Evolutionary conservation across 2,113 vertebrate genomes (phyloP), one percentile per base, ranked within the genome.

Genomic region (Spheniscus mendiculus): DNA sequence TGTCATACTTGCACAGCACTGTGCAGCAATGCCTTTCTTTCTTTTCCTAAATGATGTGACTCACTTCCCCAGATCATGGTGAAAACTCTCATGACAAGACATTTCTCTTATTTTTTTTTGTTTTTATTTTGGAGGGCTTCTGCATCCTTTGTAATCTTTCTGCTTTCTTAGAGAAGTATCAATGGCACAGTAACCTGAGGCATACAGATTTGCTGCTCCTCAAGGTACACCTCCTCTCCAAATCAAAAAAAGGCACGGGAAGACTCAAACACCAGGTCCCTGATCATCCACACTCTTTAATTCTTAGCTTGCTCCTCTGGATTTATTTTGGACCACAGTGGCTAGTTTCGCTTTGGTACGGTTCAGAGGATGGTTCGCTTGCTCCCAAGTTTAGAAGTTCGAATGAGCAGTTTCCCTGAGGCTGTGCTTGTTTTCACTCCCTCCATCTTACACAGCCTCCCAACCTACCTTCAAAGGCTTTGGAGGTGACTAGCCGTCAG

Each of bases 311-410:
- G 25, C 10, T 72, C 15, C n/a, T n/a, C 52, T 56, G 15, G 7
- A 30, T 83, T 91, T 79, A n/a, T 25, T 45, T 49, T 58, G 42
- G n/a, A 66, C 29, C 18, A 12, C 29, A 45, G 17, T 78, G 52
- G 15, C n/a, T 59, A 19, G 13, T 38, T 79, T 80, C 6, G 9
- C 52, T 72, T 63, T 49, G 12, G 15, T 50, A 25, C 0, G 0
- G 5, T 72, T 86, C 34, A 17, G 27, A 53, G 42, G 12, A 58
- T 49, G 34, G 36, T 25, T 84, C 21, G 21, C 14, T 67, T 16
- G 0, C 30, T 66, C 10, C 10, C 7, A 34, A n/a, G 4, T 63
- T 62, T 36, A 49, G 10, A 71, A 52, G 42, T 53, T 40, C 1
- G 0, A 63, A 42, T 40, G 9, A 86, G 10, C 3, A 59, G 4